Conservation (phyloP, 1,140 invertebrate species). For the Achatina immaculata region DNA sequence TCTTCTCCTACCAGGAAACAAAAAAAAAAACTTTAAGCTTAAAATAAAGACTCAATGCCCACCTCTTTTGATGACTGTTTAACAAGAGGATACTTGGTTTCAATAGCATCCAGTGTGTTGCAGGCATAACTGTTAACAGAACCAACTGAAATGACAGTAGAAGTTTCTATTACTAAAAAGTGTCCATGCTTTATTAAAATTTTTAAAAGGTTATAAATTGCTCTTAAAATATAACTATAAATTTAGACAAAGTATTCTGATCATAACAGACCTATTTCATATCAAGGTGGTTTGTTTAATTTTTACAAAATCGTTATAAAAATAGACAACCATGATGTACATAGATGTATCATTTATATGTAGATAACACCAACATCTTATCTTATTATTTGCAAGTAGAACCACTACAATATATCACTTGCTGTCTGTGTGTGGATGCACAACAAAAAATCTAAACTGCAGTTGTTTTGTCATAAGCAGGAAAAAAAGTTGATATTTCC, state of each 20-base stretch:
- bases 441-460: too few species aligned
- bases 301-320: neutral
- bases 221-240: neutral
- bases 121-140: slow-evolving; percentile 31
- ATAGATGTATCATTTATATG: too few species aligned
- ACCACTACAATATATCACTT: too few species aligned
- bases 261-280: neutral
- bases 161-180: too few species aligned
- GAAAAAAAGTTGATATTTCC: too few species aligned
- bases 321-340: neutral
- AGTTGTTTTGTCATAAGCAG: too few species aligned
- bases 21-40: neutral
- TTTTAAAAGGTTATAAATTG: neutral
- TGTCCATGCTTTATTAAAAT: neutral
- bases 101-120: slow-evolving; percentile 24
- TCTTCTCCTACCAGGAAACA: slow-evolving; percentile 5
- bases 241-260: neutral
- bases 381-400: too few species aligned
- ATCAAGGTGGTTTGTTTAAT: neutral
- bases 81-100: slow-evolving; percentile 33
- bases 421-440: too few species aligned
- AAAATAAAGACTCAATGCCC: neutral
- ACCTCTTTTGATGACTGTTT: slow-evolving; percentile 32
- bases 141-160: slow-evolving; percentile 28
- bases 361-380: too few species aligned